Evolutionary conservation across 2,797 vertebrate species (phyloP), one percentile per base, ranked within the genome.

Genomic region (Catostomus latipinnis): DNA sequence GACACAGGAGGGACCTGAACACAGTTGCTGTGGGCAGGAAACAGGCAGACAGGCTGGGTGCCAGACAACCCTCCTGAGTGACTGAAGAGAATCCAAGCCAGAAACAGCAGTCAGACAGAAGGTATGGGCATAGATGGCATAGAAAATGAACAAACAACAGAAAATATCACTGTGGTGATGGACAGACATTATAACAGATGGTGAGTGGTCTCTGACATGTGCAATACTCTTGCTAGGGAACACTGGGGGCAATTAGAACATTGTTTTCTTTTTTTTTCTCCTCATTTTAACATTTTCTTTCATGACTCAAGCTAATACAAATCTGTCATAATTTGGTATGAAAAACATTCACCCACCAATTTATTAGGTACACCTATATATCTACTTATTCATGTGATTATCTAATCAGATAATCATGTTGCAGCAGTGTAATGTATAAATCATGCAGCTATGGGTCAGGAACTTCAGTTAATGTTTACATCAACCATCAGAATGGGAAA

Each of bases 181-280:
- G 76, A 78, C 57, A 71, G 67, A 62, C 67, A 71, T 78, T 63
- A 22, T 71, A 50, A 78, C 76, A 78, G 68, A 62, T 72, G 71
- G 58, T 45, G 71, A 63, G 54, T 18, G 60, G 66, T 62, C 73
- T 62, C 58, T 81, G 80, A 69, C 76, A 76, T 45, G 43, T 11
- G 11, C 18, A 1, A 0, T 63, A 46, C 49, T 46, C 18, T 67
- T 62, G 67, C 34, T 34, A 34, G 34, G 2, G 34, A 2, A 34
- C 34, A 34, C 34, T 34, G 34, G 34, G 34, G 34, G 34, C 34
- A 34, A 34, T 34, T 34, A 34, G 34, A 34, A 34, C 34, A 34
- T 34, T 34, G 34, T 34, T 34, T 34, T 34, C 34, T 34, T 34
- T 34, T 34, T 2, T 34, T 34, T 34, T 34, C 22, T 22, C 22